A percentile compares a stretch with the other conserved stretches of the same genome.
Evolutionary conservation across 1,140 invertebrate genomes (phyloP).

Genomic region (Adoxophyes honmai): DNA sequence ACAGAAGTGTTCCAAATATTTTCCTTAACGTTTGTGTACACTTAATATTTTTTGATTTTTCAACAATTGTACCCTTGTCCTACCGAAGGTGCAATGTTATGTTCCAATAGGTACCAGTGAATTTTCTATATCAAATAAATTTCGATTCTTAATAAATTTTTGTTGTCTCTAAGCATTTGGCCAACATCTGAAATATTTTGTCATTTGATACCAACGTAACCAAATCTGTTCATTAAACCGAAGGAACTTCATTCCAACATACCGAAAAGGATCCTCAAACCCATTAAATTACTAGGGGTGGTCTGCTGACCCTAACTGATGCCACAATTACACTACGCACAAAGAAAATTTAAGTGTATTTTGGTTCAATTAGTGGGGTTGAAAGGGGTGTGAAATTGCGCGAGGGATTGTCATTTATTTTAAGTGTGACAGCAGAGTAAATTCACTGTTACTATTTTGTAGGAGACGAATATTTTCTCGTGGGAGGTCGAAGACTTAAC

Average conservation of each 20-base stretch:
- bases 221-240: conserved; percentile 33
- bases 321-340: conserved; percentile 69
- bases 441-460: neutral
- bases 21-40: too few species aligned
- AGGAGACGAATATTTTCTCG: too few species aligned
- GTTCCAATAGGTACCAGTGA: too few species aligned
- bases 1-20: too few species aligned
- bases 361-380: conserved; percentile 67
- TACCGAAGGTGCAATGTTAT: too few species aligned
- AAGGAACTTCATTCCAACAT: conserved; percentile 49
- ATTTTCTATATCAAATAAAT: too few species aligned
- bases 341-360: conserved; percentile 75
- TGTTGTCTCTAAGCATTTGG: too few species aligned
- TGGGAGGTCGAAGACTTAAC: too few species aligned
- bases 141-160: too few species aligned
- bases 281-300: conserved; percentile 62
- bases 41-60: too few species aligned
- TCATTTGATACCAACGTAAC: neutral
- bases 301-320: conserved; percentile 58
- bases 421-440: conserved; percentile 49
- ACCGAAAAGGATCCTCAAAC: conserved; percentile 37
- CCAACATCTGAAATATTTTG: too few species aligned
- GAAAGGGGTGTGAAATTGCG: conserved; percentile 67
- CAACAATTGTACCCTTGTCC: too few species aligned
- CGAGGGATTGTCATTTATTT: conserved; percentile 65